A percentile compares a stretch with the other conserved stretches of the same genome.
Conservation (phyloP, 2,113 vertebrate genomes). For the Chaetodon auriga region DNA sequence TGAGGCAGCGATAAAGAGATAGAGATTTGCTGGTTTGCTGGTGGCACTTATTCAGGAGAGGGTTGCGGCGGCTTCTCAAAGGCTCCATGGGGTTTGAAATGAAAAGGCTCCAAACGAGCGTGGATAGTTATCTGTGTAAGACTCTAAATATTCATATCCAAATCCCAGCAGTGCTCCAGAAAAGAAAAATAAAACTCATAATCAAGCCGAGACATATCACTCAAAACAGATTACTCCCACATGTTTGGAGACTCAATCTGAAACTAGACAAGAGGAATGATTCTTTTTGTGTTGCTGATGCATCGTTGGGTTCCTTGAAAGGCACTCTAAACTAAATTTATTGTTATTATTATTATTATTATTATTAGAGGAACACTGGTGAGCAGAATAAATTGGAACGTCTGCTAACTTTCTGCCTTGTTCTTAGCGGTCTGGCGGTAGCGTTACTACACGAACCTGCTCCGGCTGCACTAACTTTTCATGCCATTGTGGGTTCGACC, state of each 20-base stretch:
- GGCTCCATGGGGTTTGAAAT: slow-evolving; percentile 68
- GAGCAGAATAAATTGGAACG: slow-evolving; percentile 11
- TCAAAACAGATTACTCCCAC: slow-evolving; percentile 72
- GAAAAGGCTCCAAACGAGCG: slow-evolving; percentile 68
- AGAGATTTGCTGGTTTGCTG: slow-evolving; percentile 61
- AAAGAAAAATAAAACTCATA: slow-evolving; percentile 60
- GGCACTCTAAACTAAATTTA: slow-evolving; percentile 35
- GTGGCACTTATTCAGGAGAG: slow-evolving; percentile 68
- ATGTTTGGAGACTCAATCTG: slow-evolving; percentile 44
- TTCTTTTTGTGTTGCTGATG: slow-evolving; percentile 25
- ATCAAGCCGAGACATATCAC: slow-evolving; percentile 68
- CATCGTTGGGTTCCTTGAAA: slow-evolving; percentile 51
- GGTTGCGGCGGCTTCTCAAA: slow-evolving; percentile 62
- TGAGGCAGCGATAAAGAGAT: slow-evolving; percentile 60
- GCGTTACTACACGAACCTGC: neutral
- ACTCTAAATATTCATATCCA: slow-evolving; percentile 71
- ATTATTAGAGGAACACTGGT: slow-evolving; percentile 7
- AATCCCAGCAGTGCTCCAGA: slow-evolving; percentile 66
- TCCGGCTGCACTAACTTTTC: slow-evolving; percentile 18
- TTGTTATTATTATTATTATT: slow-evolving; percentile 12
- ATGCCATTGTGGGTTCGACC: slow-evolving; percentile 12
- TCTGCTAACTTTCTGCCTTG: slow-evolving; percentile 9
- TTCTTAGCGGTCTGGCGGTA: neutral
- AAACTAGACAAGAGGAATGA: slow-evolving; percentile 41
- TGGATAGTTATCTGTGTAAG: slow-evolving; percentile 72